Percentiles rank a stretch among this genome's conserved stretches.
These are phyloP conservation scores for Urocyon cinereoargenteus DNA, from an alignment of 2,797 vertebrate genomes.

Conservation along the genomic window DNA sequence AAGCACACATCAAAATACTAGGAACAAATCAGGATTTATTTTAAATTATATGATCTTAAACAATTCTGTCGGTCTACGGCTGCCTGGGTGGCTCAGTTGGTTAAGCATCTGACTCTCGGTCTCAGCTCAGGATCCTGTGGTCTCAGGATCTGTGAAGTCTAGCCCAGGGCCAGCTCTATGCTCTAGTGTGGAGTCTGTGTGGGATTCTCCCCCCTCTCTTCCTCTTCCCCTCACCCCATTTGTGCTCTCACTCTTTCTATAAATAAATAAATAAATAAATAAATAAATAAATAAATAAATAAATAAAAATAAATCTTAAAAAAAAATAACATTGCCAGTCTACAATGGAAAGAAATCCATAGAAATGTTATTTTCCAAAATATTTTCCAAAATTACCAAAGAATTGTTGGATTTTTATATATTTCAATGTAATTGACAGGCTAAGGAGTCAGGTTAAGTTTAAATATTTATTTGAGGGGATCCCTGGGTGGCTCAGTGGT, in stretches of 20 bases:
- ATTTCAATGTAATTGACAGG: not conserved
- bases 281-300: not conserved
- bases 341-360: not conserved
- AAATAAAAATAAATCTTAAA: not conserved
- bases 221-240: not conserved
- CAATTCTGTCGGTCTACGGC: not conserved
- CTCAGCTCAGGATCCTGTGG: not conserved
- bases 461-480: not conserved
- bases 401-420: not conserved
- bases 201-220: not conserved
- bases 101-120: not conserved
- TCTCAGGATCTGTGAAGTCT: not conserved
- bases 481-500: no score
- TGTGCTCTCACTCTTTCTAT: not conserved
- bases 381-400: not conserved
- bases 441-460: not conserved
- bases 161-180: not conserved
- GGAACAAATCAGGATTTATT: slow-evolving; percentile 31
- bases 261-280: not conserved
- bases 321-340: not conserved
- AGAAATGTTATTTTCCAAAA: slow-evolving; percentile 3
- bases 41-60: slow-evolving; percentile 18
- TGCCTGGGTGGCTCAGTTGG: not conserved
- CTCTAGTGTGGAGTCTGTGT: not conserved
- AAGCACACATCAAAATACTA: slow-evolving; percentile 57